These are phyloP conservation scores for Pseudomyrmex pallidus DNA, from an alignment of 1,140 invertebrate species.

Conservation along the genomic window DNA sequence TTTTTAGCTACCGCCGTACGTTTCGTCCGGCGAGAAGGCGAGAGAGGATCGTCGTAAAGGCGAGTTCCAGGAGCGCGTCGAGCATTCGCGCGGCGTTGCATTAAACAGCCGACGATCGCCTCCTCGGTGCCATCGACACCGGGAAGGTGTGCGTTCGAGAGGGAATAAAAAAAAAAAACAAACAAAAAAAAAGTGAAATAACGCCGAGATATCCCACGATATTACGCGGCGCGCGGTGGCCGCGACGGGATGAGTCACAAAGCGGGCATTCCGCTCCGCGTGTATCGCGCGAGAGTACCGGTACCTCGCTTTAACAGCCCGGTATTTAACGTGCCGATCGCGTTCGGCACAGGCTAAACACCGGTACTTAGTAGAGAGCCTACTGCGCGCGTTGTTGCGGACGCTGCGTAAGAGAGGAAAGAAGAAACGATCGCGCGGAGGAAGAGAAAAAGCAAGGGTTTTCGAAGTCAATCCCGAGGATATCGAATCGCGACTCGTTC, in stretches of 20 bases:
- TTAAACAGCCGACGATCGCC: constrained; percentile 26
- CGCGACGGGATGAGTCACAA: constrained; percentile 55
- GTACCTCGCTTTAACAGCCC: constrained; percentile 44
- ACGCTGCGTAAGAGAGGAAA: neutral
- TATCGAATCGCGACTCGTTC: constrained; percentile 25
- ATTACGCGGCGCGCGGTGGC: neutral
- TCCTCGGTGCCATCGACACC: constrained; percentile 45
- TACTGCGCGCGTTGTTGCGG: constrained; percentile 1
- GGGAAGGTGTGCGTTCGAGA: neutral
- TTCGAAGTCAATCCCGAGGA: constrained; percentile 22
- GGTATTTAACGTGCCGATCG: constrained; percentile 61
- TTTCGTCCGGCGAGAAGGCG: neutral
- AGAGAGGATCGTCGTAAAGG: constrained; percentile 32
- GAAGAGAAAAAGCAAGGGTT: constrained; percentile 13
- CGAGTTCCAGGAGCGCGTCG: constrained; percentile 9
- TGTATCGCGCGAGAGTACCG: constrained; percentile 44
- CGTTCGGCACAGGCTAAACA: constrained; percentile 61
- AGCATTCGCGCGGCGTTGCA: constrained; percentile 31
- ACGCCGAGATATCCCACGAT: constrained; percentile 60
- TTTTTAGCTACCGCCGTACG: neutral
- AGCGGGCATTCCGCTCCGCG: constrained; percentile 32
- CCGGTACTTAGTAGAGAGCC: constrained; percentile 47
- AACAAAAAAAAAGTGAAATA: constrained; percentile 1
- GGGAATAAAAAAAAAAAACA: neutral
- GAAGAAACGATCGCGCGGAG: neutral